phyloP scores from a whole-genome alignment of 1,140 invertebrate genomes.

The Helicoverpa zea region DNA sequence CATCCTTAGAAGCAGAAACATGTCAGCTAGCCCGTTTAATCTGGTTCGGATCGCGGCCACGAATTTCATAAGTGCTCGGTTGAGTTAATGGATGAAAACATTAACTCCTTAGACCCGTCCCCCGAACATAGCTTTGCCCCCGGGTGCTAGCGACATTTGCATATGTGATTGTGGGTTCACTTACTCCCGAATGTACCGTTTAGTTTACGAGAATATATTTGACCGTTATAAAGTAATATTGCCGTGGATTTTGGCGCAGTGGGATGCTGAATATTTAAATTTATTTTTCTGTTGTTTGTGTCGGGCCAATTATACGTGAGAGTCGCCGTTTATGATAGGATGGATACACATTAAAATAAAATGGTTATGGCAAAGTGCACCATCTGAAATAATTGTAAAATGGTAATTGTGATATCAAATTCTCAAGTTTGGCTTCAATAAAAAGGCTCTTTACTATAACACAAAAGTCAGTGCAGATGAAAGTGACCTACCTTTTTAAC shows the following conservation, averaged over 20 bases:
- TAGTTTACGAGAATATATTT: constrained; percentile 38
- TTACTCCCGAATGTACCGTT: constrained; percentile 36
- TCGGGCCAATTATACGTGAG: not conserved
- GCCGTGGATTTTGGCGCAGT: not conserved
- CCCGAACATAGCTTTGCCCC: constrained; percentile 60
- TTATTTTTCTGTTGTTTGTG: not conserved
- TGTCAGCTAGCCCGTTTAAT: constrained; percentile 78
- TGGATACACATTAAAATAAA: not conserved
- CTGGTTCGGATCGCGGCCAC: constrained; percentile 80
- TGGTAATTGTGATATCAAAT: too few species aligned
- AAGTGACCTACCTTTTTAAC: too few species aligned
- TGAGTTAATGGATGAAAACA: constrained; percentile 83
- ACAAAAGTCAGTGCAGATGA: too few species aligned
- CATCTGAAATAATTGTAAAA: too few species aligned
- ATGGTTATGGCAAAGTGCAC: not conserved
- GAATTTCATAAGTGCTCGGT: constrained; percentile 84
- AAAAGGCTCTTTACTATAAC: too few species aligned
- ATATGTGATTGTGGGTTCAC: constrained; percentile 61
- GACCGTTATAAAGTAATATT: constrained; percentile 24
- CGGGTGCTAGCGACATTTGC: constrained; percentile 59
- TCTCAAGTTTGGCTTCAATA: too few species aligned
- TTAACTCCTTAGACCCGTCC: constrained; percentile 75
- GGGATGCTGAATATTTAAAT: too few species aligned
- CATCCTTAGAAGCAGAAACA: constrained; percentile 76
- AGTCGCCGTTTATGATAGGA: not conserved